phyloP scores from a whole-genome alignment of 2,797 vertebrate genomes.

The Neopelma chrysocephalum region DNA sequence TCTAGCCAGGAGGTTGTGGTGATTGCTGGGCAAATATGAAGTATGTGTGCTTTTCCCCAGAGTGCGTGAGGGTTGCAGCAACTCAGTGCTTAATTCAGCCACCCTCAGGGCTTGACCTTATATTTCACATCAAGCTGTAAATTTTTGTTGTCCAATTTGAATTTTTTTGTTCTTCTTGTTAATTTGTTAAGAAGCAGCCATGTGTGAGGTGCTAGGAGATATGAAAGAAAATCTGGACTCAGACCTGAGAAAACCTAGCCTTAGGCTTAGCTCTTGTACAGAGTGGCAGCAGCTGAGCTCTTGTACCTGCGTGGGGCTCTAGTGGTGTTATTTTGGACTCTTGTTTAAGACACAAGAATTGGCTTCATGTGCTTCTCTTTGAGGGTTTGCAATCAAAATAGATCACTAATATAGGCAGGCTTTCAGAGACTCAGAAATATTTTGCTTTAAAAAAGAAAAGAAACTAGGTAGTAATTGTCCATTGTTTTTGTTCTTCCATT shows the following conservation, averaged over 20 bases:
- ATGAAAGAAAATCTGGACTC: not conserved
- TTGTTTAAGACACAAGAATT: not conserved
- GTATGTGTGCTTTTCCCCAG: not conserved
- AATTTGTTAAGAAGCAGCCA: not conserved
- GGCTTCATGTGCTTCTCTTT: not conserved
- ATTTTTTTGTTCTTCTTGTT: not conserved
- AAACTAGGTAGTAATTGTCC: not conserved
- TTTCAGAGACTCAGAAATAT: not conserved
- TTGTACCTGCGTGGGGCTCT: not conserved
- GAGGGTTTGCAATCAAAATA: not conserved
- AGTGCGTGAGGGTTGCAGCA: not conserved
- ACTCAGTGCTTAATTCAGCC: slow-evolving; percentile 13
- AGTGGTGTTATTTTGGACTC: not conserved
- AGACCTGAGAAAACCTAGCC: not conserved
- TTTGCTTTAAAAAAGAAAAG: not conserved
- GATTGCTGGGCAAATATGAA: not conserved
- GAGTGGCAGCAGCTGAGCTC: not conserved
- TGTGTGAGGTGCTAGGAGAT: not conserved
- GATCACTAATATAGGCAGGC: not conserved
- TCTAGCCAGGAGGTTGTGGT: not conserved
- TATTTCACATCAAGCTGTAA: not conserved
- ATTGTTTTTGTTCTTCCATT: slow-evolving; percentile 19
- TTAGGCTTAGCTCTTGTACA: not conserved
- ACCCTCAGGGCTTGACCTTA: not conserved
- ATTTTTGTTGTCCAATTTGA: slow-evolving; percentile 4